Percentiles rank a stretch among this genome's conserved stretches.
These are phyloP conservation scores for Heloderma charlesbogerti DNA, from an alignment of 2,113 vertebrate genomes.

Conservation along the genomic window DNA sequence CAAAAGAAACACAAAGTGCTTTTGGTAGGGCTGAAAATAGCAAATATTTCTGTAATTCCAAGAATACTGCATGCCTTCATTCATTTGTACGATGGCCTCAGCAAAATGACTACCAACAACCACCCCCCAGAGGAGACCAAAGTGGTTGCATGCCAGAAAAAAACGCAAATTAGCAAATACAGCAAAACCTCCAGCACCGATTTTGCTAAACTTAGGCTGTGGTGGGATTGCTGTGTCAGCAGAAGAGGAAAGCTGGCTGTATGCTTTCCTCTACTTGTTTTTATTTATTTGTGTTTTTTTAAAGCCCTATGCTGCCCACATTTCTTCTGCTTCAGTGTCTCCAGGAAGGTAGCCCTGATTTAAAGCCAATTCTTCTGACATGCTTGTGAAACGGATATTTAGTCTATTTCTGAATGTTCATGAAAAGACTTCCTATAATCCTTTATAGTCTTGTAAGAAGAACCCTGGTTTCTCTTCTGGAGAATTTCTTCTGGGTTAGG, in stretches of 20 bases:
- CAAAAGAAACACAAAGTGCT: background rate
- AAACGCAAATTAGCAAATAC: background rate
- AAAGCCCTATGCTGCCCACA: background rate
- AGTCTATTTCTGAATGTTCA: background rate
- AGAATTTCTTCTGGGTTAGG: background rate
- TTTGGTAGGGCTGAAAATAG: background rate
- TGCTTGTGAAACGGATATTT: background rate
- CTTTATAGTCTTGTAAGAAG: no score
- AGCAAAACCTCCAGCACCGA: background rate
- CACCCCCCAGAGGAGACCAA: no score
- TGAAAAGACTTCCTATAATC: background rate
- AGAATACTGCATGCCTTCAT: background rate
- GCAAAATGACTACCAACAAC: background rate
- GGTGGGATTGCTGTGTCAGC: background rate
- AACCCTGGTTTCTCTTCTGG: background rate
- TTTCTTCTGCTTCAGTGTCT: slow-evolving; percentile 2
- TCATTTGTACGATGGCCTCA: background rate
- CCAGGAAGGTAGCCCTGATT: background rate
- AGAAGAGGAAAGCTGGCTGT: background rate
- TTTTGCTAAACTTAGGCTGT: background rate
- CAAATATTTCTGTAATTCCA: background rate
- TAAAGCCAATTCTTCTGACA: background rate
- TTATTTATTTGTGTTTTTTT: background rate
- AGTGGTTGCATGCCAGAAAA: background rate
- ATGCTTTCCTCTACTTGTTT: background rate